Conservation (phyloP, 2,888 invertebrate genomes). For the Stratiomys singularior region DNA sequence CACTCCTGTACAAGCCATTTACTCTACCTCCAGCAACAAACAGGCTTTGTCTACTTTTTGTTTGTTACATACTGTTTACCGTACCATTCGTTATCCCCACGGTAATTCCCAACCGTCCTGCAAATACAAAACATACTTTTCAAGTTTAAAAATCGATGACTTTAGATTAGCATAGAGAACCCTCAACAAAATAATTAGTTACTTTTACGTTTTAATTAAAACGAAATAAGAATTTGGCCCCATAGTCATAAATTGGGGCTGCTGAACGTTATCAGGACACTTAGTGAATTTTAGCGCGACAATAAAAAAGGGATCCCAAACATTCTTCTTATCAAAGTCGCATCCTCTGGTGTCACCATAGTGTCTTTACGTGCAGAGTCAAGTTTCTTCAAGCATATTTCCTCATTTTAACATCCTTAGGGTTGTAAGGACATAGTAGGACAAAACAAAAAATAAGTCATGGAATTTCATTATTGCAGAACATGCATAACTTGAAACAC, state of each 20-base stretch:
- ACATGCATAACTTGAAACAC: too few relatives aligned
- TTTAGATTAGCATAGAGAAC: constrained; percentile 47
- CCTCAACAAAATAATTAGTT: constrained; percentile 58
- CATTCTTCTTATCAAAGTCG: constrained; percentile 48
- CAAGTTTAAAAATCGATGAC: constrained; percentile 45
- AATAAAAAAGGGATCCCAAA: constrained; percentile 51
- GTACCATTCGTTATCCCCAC: constrained; percentile 17
- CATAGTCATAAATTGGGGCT: constrained; percentile 51
- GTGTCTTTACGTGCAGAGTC: constrained; percentile 30
- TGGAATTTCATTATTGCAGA: too few relatives aligned
- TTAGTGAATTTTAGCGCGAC: constrained; percentile 52
- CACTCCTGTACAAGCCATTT: neutral
- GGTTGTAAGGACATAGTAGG: neutral
- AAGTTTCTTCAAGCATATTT: constrained; percentile 50
- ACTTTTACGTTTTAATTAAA: constrained; percentile 60
- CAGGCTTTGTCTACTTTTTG: neutral
- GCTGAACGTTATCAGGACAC: constrained; percentile 51
- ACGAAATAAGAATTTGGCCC: constrained; percentile 52
- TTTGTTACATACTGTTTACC: neutral
- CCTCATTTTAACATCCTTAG: constrained; percentile 21
- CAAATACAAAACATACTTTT: constrained; percentile 26
- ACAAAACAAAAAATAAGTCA: too few relatives aligned
- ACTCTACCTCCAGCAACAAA: neutral
- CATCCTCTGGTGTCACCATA: constrained; percentile 1
- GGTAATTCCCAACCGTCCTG: constrained; percentile 1